A percentile compares a stretch with the other conserved stretches of the same genome.
Evolutionary conservation across 2,113 vertebrate genomes (phyloP).

Genomic region (Malurus melanocephalus): DNA sequence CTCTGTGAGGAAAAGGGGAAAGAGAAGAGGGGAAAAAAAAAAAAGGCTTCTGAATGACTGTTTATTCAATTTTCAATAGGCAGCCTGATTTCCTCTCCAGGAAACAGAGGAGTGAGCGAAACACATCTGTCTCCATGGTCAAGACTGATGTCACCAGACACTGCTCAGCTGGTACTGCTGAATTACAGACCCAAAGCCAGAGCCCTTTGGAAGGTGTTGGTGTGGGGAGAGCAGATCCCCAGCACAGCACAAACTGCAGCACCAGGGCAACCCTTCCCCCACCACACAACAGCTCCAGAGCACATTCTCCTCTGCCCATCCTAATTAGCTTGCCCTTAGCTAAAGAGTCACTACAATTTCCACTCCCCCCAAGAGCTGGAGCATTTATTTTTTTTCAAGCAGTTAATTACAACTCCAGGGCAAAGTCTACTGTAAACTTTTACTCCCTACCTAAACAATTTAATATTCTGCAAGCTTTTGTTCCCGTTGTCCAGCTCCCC

Average conservation of each 20-base stretch:
- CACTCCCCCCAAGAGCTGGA: conserved; percentile 3
- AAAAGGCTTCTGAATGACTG: neutral
- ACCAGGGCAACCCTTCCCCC: neutral
- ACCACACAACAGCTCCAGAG: neutral
- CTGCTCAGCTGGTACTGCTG: neutral
- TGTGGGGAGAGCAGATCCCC: neutral
- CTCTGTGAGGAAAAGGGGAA: neutral
- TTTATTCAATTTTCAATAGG: neutral
- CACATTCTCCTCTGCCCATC: neutral
- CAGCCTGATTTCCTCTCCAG: neutral
- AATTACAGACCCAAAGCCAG: neutral
- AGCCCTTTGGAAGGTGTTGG: neutral
- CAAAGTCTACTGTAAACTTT: conserved; percentile 17
- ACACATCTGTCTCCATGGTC: neutral
- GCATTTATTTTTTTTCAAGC: neutral
- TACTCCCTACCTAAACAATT: neutral
- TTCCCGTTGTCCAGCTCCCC: neutral
- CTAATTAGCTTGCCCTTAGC: conserved; percentile 19
- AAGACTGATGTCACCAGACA: neutral
- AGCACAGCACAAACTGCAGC: neutral
- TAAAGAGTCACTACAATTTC: conserved; percentile 29
- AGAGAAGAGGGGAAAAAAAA: accelerated
- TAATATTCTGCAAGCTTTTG: neutral
- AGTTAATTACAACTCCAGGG: conserved; percentile 32
- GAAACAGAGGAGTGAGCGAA: neutral